Evolutionary conservation across 2,113 vertebrate genomes (phyloP).

Genomic region (Erpornis zantholeuca): DNA sequence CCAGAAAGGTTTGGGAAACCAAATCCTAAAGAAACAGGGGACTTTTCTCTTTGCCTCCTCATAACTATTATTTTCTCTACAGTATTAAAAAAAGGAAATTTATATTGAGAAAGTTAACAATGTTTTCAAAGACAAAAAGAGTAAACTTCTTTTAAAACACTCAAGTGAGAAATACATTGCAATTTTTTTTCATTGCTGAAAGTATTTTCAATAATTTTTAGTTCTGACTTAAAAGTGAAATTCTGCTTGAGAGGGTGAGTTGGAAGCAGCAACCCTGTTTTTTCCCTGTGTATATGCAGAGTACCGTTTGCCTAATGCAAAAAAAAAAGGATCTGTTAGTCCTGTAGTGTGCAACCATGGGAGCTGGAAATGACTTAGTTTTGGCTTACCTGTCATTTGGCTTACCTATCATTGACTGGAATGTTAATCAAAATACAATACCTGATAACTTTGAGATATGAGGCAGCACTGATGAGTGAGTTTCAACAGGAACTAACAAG

Average conservation of each 20-base stretch:
- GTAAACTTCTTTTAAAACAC: background rate
- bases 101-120: background rate
- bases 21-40: background rate
- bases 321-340: background rate
- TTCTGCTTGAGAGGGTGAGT: background rate
- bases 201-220: background rate
- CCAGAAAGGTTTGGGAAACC: background rate
- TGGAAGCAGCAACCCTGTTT: background rate
- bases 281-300: background rate
- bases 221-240: background rate
- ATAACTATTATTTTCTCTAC: background rate
- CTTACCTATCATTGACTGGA: background rate
- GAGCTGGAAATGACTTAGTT: background rate
- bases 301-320: background rate
- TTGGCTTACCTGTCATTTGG: background rate
- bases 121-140: background rate
- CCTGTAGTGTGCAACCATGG: background rate
- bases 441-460: background rate
- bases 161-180: accelerated
- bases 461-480: background rate
- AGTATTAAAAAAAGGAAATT: background rate
- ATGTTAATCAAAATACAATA: background rate
- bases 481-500: background rate
- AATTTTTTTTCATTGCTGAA: background rate
- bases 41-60: background rate